Base-by-base conservation (phyloP, 2,113 vertebrate species). In the Irena cyanogastra region DNA sequence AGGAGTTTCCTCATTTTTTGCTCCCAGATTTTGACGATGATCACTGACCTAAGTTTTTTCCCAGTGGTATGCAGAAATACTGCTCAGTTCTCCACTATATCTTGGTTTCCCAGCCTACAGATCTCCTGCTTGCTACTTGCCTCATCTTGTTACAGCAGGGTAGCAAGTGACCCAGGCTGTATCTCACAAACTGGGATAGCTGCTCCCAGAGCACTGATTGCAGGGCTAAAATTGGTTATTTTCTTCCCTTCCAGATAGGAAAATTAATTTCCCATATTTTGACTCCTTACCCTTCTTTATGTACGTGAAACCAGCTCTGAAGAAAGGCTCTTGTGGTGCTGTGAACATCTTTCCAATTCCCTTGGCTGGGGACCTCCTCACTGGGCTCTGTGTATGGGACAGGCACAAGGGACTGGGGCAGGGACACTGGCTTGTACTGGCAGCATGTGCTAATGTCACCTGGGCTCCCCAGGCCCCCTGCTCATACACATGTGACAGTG, bases 1-100 rank as follows among this genome's bases (percentile, higher is more conserved):
- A 94, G 83, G 85, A 93, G 47, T 94, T 95, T 88, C 90, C 90
- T 95, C n/a, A 26, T 16, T 47, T 94, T 77, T 87, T 83, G 49
- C 91, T 72, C 77, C 65, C 69, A 76, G 65, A 31, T 90, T 95
- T 78, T 52, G 65, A 52, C 7, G 59, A 23, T 84, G 60, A 27
- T 66, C 80, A 23, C 60, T 83, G 80, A 66, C 44, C 49, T 60
- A 27, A 41, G 24, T 6, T 90, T 86, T 60, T 88, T 47, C 71
- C 31, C n/a, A 61, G 79, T 50, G 64, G 13, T 22, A 14, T 37
- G 57, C 69, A 84, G 78, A 44, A 64, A 7, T 10, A 19, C 18
- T 10, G 64, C 72, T 44, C 26, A 7, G 22, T 24, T 90, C 79
- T 61, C 61, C 19, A 6, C 45, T 19, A 27, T 20, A 7, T 76